Evolutionary conservation across 1,140 invertebrate genomes (phyloP).

Genomic region (Pachyrhynchus sulphureomaculatus): DNA sequence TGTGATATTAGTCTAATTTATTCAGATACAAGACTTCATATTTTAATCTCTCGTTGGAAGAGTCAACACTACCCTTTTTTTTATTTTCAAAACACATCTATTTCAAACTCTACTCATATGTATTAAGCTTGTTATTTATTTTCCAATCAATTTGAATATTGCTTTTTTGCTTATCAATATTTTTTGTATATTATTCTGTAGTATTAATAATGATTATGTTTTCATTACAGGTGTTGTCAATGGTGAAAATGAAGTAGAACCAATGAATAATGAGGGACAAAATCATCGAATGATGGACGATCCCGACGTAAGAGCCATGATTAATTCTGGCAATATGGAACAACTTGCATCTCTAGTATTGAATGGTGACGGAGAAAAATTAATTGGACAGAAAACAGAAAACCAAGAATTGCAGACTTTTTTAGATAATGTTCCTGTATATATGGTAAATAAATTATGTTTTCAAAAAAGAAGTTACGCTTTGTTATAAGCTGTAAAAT

Average conservation of each 20-base stretch:
- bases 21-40: no score
- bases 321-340: conserved; percentile 82
- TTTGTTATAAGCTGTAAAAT: no score
- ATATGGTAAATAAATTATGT: conserved; percentile 69
- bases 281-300: conserved; percentile 50
- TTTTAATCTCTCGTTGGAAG: no score
- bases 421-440: conserved; percentile 84
- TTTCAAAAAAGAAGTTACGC: no score
- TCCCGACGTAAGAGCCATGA: conserved; percentile 60
- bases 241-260: conserved; percentile 63
- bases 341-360: conserved; percentile 84
- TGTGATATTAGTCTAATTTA: no score
- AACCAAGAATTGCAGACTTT: conserved; percentile 86
- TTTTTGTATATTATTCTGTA: background rate
- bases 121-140: no score
- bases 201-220: background rate
- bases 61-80: no score
- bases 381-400: conserved; percentile 70
- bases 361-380: conserved; percentile 78
- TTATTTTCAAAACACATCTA: no score
- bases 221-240: conserved; percentile 55
- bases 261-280: conserved; percentile 58
- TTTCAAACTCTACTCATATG: no score
- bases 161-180: background rate
- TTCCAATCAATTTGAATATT: no score